Evolutionary conservation across 2,113 vertebrate species (phyloP), one percentile per base, ranked within the genome.

Genomic region (Pseudolaguvia tuberculata): DNA sequence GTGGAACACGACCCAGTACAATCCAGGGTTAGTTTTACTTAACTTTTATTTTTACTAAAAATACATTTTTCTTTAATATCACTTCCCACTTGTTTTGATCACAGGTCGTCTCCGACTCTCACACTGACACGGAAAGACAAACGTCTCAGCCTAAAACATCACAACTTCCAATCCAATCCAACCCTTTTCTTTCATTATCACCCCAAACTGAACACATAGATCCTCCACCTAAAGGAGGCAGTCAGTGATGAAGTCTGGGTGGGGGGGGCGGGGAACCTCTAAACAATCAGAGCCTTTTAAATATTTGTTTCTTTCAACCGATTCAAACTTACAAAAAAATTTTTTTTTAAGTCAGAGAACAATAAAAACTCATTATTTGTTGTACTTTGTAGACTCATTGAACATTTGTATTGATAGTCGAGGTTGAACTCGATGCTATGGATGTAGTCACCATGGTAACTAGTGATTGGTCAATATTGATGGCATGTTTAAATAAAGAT

Each of bases 161-260:
- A 47, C 74, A 4, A 0, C 5, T n/a, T 0, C 4, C 4, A 1
- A 1, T 42, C 7, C 9, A 70, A n/a, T 10, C 45, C 0, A 1
- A 45, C 56, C 70, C 76, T 2, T 31, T 75, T 8, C 25, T 84
- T 58, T 79, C 80, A 48, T 58, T 79, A 0, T 0, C 25, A 14
- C 76, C 81, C 4, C 73, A 50, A 0, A 13, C 55, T 21, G 82
- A 82, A 61, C 86, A 88, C 63, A 76, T 84, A 42, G 89, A 92
- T 3, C 88, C 89, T 0, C 89, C 86, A 53, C 85, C 90, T 1
- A 21, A 83, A 27, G 76, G 2, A 50, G 78, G 42, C 51, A 63
- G 15, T 45, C 15, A 0, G 68, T 84, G 65, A 52, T 80, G 83
- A 89, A n/a, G n/a, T n/a, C n/a, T n/a, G n/a, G n/a, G n/a, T n/a